Base-by-base conservation (phyloP, 1,140 invertebrate species). In the Drosophila subobscura region DNA sequence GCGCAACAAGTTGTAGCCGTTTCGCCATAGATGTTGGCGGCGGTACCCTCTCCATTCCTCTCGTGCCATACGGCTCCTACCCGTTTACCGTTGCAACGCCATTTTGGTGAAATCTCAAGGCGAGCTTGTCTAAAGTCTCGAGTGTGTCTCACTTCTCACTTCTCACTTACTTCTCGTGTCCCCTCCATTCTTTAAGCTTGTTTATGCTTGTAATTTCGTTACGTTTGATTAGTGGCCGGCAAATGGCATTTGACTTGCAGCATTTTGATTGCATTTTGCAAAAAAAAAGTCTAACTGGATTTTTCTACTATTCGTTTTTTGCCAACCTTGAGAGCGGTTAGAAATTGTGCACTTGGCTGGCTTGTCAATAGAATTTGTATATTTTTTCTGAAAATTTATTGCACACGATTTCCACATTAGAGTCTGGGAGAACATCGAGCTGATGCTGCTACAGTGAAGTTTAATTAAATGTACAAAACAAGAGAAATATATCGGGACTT, bases 191-290 rank as follows among this genome's bases (percentile, higher is more conserved):
- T 88, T 81, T 77, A 77, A 71, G 83, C 81, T 72, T 86, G 83
- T 81, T 88, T 88, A 81, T 81, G 70, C 63, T 85, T 60, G 83
- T 60, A 81, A 85, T 85, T 85, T 88, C 74, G 83, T 81, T 86
- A 67, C 83, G 73, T 88, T 88, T 85, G 83, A 85, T 85, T 85
- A 88, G 81, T 85, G 77, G 81, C 83, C 81, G 70, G 83, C 83
- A 83, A 81, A 86, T 86, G 81, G 83, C 83, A 88, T 66, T 76
- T 83, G 83, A 86, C 78, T 83, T 59, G 73, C 65, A 68, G 81
- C 74, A 57, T 79, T 84, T 84, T 78, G 74, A 84, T 84, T 72
- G 79, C 79, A 64, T 72, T 77, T 66, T 75, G 40, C 42, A 22
- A 16, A 10, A 29, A 42, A 52, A 83, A 58, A 59, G 54, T 51